Evolutionary conservation across 2,797 vertebrate genomes (phyloP).

Genomic region (Phaenicophaeus curvirostris): DNA sequence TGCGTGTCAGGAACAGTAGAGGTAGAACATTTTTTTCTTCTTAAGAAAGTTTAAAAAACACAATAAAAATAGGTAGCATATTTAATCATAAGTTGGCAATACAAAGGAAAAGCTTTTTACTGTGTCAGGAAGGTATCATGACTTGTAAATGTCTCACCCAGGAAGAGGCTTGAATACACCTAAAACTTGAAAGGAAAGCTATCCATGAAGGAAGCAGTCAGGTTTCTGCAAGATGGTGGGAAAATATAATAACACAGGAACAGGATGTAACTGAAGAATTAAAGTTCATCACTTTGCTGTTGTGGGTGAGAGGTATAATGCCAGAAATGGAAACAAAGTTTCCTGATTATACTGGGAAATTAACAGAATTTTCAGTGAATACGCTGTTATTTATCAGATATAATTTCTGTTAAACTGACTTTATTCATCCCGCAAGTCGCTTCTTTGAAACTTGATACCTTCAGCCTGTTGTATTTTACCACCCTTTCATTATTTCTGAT

Average conservation of each 20-base stretch:
- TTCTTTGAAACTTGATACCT: not conserved
- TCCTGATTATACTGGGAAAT: slow-evolving; percentile 44
- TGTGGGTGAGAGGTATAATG: slow-evolving; percentile 67
- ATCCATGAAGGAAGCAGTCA: slow-evolving; percentile 17
- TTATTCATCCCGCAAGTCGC: not conserved
- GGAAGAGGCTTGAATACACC: not conserved
- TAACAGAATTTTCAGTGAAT: not conserved
- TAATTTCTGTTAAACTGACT: not conserved
- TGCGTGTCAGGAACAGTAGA: not conserved
- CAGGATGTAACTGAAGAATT: slow-evolving; percentile 66
- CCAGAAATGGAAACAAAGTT: slow-evolving; percentile 67
- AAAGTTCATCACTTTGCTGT: slow-evolving; percentile 34
- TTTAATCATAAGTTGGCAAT: not conserved
- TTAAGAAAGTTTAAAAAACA: not conserved
- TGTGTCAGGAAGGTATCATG: not conserved
- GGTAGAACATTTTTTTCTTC: not conserved
- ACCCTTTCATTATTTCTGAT: not conserved
- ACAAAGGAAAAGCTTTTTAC: not conserved
- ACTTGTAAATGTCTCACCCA: slow-evolving; percentile 11
- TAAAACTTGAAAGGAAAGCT: slow-evolving; percentile 45
- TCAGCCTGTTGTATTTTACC: not conserved
- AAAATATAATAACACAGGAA: slow-evolving; percentile 62
- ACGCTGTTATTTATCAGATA: not conserved
- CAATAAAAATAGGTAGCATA: not conserved
- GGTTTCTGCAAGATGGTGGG: slow-evolving; percentile 55